These are phyloP conservation scores for Dorcus hopei DNA, from an alignment of 2,888 invertebrate genomes.

Conservation along the genomic window DNA sequence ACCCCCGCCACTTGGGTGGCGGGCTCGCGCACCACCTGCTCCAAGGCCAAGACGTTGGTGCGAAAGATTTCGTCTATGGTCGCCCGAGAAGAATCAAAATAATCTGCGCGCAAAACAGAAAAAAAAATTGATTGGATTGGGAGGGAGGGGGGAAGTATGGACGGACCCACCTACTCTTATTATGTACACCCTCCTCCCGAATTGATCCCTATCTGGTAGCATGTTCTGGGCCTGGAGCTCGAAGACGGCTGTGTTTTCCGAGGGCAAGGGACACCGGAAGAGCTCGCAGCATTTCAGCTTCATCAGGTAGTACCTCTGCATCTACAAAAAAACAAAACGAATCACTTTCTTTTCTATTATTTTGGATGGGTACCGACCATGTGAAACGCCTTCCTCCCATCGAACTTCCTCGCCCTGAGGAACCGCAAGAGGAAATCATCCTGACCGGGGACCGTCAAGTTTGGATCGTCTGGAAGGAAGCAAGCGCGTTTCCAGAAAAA, in stretches of 20 bases:
- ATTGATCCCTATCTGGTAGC: slow-evolving; percentile 45
- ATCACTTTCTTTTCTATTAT: no score
- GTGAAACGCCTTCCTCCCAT: slow-evolving; percentile 48
- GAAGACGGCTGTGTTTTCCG: slow-evolving; percentile 43
- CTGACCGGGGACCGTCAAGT: slow-evolving; percentile 50
- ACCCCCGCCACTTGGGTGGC: slow-evolving; percentile 61
- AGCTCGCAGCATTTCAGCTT: slow-evolving; percentile 49
- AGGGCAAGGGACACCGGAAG: slow-evolving; percentile 46
- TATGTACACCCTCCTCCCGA: slow-evolving; percentile 48
- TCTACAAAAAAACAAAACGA: slow-evolving; percentile 27
- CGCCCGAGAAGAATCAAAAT: slow-evolving; percentile 50
- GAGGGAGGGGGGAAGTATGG: no score
- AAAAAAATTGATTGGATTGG: no score
- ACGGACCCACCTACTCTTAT: slow-evolving; percentile 44
- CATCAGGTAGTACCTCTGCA: slow-evolving; percentile 50
- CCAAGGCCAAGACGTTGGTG: slow-evolving; percentile 54
- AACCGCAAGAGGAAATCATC: slow-evolving; percentile 57
- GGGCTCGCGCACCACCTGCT: slow-evolving; percentile 54
- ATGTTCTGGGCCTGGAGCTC: slow-evolving; percentile 50
- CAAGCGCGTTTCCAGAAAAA: background rate
- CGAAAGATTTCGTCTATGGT: slow-evolving; percentile 54
- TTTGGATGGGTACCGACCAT: slow-evolving; percentile 38
- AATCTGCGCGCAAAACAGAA: slow-evolving; percentile 39
- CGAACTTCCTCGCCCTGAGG: slow-evolving; percentile 57
- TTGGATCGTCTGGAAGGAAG: slow-evolving; percentile 41